A percentile compares a stretch with the other conserved stretches of the same genome.
These are phyloP conservation scores for Callorhinus ursinus DNA, from an alignment of 2,113 vertebrate species.

Conservation along the genomic window DNA sequence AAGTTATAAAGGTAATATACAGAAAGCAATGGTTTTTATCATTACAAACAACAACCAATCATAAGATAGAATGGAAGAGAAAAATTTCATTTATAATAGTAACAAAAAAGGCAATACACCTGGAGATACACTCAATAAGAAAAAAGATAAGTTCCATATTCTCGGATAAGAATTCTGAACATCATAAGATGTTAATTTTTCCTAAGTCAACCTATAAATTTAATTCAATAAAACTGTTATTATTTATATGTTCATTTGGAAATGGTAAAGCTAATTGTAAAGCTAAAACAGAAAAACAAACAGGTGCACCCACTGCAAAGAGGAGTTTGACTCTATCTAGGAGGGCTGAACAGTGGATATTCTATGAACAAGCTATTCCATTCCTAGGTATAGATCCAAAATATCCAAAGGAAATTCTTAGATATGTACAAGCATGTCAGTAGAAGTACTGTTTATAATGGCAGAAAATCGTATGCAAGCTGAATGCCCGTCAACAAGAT, in stretches of 20 bases:
- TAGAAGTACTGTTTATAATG: neutral
- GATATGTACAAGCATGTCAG: neutral
- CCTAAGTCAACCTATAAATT: neutral
- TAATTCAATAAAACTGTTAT: neutral
- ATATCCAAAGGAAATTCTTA: neutral
- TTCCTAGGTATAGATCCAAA: neutral
- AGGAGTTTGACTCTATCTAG: neutral
- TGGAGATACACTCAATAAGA: neutral
- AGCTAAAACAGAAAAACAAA: constrained; percentile 10
- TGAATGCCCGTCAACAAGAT: constrained; percentile 20
- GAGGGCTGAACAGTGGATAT: neutral
- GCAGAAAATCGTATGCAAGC: neutral
- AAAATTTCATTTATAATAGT: neutral
- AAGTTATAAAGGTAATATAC: constrained; percentile 1
- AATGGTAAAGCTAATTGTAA: neutral
- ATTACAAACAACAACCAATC: neutral
- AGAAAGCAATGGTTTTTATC: constrained; percentile 18
- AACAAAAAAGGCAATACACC: neutral
- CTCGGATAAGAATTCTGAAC: constrained; percentile 20
- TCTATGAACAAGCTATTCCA: neutral
- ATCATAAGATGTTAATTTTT: neutral
- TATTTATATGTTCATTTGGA: neutral
- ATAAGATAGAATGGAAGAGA: neutral
- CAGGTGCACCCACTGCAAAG: neutral
- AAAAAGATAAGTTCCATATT: neutral